Base-by-base conservation (phyloP, 2,888 invertebrate genomes). In the Orthosia gothica region DNA sequence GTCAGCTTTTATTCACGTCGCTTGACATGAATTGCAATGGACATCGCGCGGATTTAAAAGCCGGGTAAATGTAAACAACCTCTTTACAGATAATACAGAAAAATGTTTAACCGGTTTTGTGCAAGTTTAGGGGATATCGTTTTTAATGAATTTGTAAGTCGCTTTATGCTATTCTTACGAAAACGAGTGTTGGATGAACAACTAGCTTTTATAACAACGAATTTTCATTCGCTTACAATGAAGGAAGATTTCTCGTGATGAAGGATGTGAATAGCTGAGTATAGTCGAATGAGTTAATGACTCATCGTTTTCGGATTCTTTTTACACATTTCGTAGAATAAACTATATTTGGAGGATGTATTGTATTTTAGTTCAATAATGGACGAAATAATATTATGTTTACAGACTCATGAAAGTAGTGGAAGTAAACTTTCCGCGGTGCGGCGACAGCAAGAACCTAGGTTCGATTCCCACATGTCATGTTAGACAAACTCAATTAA, bases 1-100 rank as follows among this genome's bases (percentile, higher is more conserved):
- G 91, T 88, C 87, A 87, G 87, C 89, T 89, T 91, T 92, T 92
- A 91, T 92, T 90, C 89, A 88, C 84, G 88, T 84, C 88, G 88
- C 90, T 90, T 89, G 90, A 90, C 90, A 83, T 90, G 89, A 91
- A 91, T 91, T 83, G 87, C 89, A 91, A 89, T 89, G 82, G 87
- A 88, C 84, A 79, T 84, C 77, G 79, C 67, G 74, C 65, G 83
- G 84, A 84, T 86, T 87, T 84, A 65, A 82, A 78, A 81, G 76
- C 86, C 79, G 81, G 79, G 64, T 82, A 78, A 82, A 84, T 67
- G 82, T 81, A 81, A 87, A 87, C 79, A 87, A 87, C 78, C 75
- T 81, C 72, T 79, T 82, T 84, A 64, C 68, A 74, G 73, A 72
- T 59, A 62, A 74, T 76, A 79, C 54, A 70, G 72, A 73, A 72